phyloP scores from a whole-genome alignment of 2,888 invertebrate species.

The Cataglyphis rosenhaueri region DNA sequence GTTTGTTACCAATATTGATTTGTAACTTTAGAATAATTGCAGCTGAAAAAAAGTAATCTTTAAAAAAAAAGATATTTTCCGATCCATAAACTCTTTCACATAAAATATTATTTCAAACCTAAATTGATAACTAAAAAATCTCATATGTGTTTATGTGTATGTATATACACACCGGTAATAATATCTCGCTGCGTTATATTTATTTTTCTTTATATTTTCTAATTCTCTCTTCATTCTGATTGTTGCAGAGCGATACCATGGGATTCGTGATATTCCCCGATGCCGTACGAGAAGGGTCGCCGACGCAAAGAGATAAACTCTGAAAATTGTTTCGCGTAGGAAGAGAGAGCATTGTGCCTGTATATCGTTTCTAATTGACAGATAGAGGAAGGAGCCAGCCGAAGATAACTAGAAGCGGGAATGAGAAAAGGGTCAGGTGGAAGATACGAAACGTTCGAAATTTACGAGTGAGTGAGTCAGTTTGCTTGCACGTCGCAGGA shows the following conservation, averaged over 20 bases:
- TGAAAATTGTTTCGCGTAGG: slow-evolving; percentile 72
- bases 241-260: slow-evolving; percentile 65
- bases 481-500: slow-evolving; percentile 60
- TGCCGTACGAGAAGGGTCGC: slow-evolving; percentile 53
- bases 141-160: neutral
- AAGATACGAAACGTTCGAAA: slow-evolving; percentile 61
- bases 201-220: neutral
- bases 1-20: slow-evolving; percentile 11
- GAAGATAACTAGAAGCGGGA: slow-evolving; percentile 44
- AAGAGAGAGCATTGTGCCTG: slow-evolving; percentile 67
- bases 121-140: neutral
- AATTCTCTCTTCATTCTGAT: slow-evolving; percentile 45
- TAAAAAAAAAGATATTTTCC: neutral
- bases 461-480: slow-evolving; percentile 75
- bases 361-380: slow-evolving; percentile 81
- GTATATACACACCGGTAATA: neutral
- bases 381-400: slow-evolving; percentile 65
- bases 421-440: slow-evolving; percentile 23
- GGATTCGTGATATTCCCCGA: slow-evolving; percentile 41
- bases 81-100: neutral
- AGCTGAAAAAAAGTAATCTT: neutral
- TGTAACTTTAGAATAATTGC: slow-evolving; percentile 6
- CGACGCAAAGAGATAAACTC: slow-evolving; percentile 55
- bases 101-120: neutral
- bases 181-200: neutral